Evolutionary conservation across 1,140 invertebrate species (phyloP), one percentile per base, ranked within the genome.

Genomic region (Metopolophium dirhodum): DNA sequence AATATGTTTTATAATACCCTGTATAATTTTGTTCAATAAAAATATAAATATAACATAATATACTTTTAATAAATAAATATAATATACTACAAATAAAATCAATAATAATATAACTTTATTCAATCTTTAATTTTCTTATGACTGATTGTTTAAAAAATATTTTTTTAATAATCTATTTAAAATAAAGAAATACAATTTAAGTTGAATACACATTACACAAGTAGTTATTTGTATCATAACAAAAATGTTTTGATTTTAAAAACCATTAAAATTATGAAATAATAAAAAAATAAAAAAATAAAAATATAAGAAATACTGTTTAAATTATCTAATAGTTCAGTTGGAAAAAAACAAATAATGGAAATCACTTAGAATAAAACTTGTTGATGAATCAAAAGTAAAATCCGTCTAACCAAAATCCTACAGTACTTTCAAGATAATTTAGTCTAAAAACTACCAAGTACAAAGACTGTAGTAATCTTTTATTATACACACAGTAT

Each of bases 1-100:
- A 41, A 45, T 87, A n/a, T 89, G 11, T 57, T 26, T 57, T 57
- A 89, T 57, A 89, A 22, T 57, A 89, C 88, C 88, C 88, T 89
- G 88, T 57, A 4, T 89, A 89, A 54, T 89, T 57, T 57, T 57
- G n/a, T 89, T 37, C 30, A 57, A 37, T 89, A 54, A 54, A 30
- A 77, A n/a, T n/a, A 3, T 88, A 51, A n/a, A 88, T 18, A 22
- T 35, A 88, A 35, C 14, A 77, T n/a, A 77, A 77, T 35, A n/a
- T n/a, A 68, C 11, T 11, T 61, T 61, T 61, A 57, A 26, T 22
- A 23, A 26, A 57, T 57, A 57, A 57, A 57, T 22, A 57, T 23
- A 57, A 57, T 57, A 23, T 23, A 57, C 23, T 57, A 57, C 8
- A 57, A 7, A 57, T 57, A 57, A 57, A 26, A 57, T 47, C 9